These are phyloP conservation scores for Geopemphigus sp. DNA, from an alignment of 1,140 invertebrate genomes.

Conservation along the genomic window DNA sequence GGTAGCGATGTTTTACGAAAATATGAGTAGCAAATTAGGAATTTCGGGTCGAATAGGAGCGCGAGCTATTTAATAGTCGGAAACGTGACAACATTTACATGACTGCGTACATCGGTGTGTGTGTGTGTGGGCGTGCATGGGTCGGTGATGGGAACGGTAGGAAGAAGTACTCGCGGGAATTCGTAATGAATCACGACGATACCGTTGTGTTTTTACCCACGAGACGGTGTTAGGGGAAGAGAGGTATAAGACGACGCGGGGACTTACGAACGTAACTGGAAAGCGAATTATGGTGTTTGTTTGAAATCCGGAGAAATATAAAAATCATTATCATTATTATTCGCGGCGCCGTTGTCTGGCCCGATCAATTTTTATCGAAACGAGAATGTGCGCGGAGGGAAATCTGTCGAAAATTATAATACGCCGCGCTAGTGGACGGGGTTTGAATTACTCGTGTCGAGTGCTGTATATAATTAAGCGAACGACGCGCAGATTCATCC, in stretches of 20 bases:
- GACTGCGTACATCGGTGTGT: not conserved
- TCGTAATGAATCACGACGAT: constrained; percentile 9
- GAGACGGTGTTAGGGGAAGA: not conserved
- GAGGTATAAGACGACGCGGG: not conserved
- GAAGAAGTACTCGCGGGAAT: not conserved
- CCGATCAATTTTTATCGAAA: constrained; percentile 20
- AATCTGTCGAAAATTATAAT: not conserved
- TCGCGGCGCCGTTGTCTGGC: not conserved
- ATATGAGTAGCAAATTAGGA: not conserved
- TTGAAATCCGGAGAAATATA: not conserved
- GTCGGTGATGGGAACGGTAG: not conserved
- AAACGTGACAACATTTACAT: constrained; percentile 29
- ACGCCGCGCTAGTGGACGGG: no score
- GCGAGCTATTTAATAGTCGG: not conserved
- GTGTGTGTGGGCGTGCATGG: not conserved
- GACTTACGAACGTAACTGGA: not conserved
- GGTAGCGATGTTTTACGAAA: not conserved
- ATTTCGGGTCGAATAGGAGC: not conserved
- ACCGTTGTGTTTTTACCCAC: not conserved
- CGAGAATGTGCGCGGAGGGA: no score
- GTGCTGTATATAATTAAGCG: constrained; percentile 21
- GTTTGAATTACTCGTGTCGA: not conserved
- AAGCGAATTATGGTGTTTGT: not conserved
- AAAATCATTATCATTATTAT: not conserved
- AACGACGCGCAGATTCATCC: not conserved